Evolutionary conservation across 2,113 vertebrate genomes (phyloP), one percentile per base, ranked within the genome.

Genomic region (Myotis davidii): DNA sequence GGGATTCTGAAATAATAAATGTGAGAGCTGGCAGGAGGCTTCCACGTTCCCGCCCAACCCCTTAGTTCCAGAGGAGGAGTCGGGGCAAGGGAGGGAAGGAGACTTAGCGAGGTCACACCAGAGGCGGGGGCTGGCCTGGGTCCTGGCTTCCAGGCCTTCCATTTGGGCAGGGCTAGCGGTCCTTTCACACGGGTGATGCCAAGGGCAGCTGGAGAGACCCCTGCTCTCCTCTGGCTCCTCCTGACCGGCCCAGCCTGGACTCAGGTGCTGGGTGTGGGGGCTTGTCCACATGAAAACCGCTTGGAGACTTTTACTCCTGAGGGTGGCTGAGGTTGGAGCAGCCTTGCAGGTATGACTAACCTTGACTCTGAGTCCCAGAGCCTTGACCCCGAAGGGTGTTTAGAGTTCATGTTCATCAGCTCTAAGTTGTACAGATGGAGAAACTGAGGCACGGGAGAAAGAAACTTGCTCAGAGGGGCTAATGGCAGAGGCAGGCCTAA

Each of bases 1-100:
- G 39, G 73, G 83, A 84, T 88, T 91, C 96, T 97, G 95, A 93
- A 97, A 96, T 97, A 97, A 97, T 96, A 97, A 96, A 92, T 85
- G 81, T 78, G 67, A 29, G 85, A 85, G 95, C 72, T 92, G 93
- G 85, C 94, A 23, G 93, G 93, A 92, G 96, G 50, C 82, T 94
- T 85, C 78, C 48, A 6, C 48, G 23, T 92, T 69, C 5, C 86
- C 3, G 9, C 94, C 72, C 59, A 70, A 25, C 48, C 54, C 52
- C 83, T 91, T 85, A 42, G 21, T 83, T 94, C 73, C 91, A 82
- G 77, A 82, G 14, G 21, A 93, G 85, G 91, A 88, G 48, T 27
- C 0, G 27, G 89, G 85, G 85, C 70, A 52, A 17, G 83, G 67
- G 37, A 70, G 42, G 29, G 73, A 88, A 42, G 48, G 88, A 91